Evolutionary conservation across 1,140 invertebrate genomes (phyloP).

Genomic region (Helicoverpa zea): DNA sequence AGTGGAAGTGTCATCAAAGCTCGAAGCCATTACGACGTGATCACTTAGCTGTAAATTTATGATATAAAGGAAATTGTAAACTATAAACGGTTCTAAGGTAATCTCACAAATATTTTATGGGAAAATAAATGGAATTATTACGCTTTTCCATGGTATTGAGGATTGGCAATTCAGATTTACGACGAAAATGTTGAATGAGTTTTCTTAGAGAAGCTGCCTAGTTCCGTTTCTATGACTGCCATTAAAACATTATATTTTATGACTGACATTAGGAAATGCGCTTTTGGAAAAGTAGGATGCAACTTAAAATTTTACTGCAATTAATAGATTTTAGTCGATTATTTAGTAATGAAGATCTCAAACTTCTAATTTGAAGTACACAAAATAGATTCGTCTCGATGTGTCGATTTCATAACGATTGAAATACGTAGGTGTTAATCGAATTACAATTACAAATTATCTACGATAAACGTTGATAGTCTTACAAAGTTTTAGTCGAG

Average conservation of each 20-base stretch:
- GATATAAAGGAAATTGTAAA: conserved; percentile 27
- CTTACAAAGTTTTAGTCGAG: conserved; percentile 13
- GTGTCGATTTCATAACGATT: background rate
- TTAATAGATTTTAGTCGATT: background rate
- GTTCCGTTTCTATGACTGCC: background rate
- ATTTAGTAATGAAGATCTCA: background rate
- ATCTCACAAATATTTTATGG: conserved; percentile 35
- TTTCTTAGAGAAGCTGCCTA: background rate
- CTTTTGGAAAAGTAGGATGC: too few species aligned
- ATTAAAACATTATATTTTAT: too few species aligned
- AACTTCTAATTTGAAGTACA: background rate
- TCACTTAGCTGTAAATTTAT: conserved; percentile 29
- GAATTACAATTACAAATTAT: conserved; percentile 41
- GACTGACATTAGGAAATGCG: too few species aligned
- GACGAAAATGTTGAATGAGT: background rate
- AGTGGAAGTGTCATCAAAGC: conserved; percentile 23
- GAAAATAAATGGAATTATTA: conserved; percentile 35
- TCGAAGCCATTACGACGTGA: conserved; percentile 11
- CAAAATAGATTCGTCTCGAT: background rate
- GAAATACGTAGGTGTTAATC: conserved; percentile 24
- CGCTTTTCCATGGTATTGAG: background rate
- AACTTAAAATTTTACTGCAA: too few species aligned
- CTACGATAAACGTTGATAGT: conserved; percentile 21
- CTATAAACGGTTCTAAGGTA: conserved; percentile 18
- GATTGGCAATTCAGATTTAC: conserved; percentile 1